Conservation (phyloP, 2,888 invertebrate species). For the Micropterix aruncella region DNA sequence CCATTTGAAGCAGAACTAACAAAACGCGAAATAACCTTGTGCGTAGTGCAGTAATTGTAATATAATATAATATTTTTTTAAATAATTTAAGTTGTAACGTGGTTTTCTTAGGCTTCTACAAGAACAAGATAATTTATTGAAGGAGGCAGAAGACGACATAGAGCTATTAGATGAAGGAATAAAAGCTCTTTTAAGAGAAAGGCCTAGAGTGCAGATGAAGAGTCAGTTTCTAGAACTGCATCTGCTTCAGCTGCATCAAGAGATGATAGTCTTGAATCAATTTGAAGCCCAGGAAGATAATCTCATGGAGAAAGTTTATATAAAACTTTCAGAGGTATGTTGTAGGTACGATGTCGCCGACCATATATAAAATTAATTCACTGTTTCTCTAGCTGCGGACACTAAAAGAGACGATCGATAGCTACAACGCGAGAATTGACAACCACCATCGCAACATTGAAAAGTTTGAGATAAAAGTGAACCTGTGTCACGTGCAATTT, state of each 20-base stretch:
- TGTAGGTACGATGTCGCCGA: too few species aligned
- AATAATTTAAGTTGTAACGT: too few species aligned
- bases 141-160: constrained; percentile 41
- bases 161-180: constrained; percentile 52
- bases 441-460: background rate
- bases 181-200: constrained; percentile 35
- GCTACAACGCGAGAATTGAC: background rate
- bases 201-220: constrained; percentile 41
- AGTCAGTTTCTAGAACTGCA: constrained; percentile 44
- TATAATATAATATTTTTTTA: too few species aligned
- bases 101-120: constrained; percentile 30
- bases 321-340: constrained; percentile 32
- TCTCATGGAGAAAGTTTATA: constrained; percentile 43
- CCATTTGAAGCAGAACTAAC: too few species aligned
- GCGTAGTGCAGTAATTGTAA: too few species aligned
- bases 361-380: too few species aligned
- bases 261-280: constrained; percentile 56
- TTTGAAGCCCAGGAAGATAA: constrained; percentile 57
- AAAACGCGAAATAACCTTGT: too few species aligned
- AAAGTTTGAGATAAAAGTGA: background rate
- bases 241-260: constrained; percentile 54
- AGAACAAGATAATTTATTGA: constrained; percentile 51
- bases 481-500: constrained; percentile 25
- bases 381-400: constrained; percentile 21
- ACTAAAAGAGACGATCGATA: constrained; percentile 25